A percentile compares a stretch with the other conserved stretches of the same genome.
Evolutionary conservation across 1,140 invertebrate genomes (phyloP).

Genomic region (Tetramorium alpestre): DNA sequence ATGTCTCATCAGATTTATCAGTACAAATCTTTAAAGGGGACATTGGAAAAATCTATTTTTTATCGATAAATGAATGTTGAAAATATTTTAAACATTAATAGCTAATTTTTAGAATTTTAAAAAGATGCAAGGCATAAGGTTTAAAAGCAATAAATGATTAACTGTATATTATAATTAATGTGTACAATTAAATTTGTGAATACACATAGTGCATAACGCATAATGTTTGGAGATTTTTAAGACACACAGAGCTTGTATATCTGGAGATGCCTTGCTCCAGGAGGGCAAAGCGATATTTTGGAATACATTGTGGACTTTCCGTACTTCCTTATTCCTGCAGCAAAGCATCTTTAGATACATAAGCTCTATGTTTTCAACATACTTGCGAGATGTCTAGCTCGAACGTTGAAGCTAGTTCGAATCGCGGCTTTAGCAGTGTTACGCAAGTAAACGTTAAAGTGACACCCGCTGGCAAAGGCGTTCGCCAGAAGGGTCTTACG

Average conservation of each 20-base stretch:
- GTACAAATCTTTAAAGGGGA: neutral
- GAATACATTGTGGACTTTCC: too few relatives aligned
- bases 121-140: neutral
- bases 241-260: too few relatives aligned
- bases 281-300: too few relatives aligned
- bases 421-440: neutral
- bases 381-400: neutral
- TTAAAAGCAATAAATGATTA: neutral
- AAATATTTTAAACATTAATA: neutral
- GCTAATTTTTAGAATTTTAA: neutral
- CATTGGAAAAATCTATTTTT: neutral
- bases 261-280: too few relatives aligned
- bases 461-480: slow-evolving; percentile 59
- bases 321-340: too few relatives aligned
- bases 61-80: neutral
- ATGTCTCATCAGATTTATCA: neutral
- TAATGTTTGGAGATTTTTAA: neutral
- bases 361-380: neutral
- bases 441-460: slow-evolving; percentile 38
- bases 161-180: neutral
- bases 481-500: slow-evolving; percentile 69
- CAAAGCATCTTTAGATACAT: too few relatives aligned
- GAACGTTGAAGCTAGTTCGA: slow-evolving; percentile 25
- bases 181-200: neutral
- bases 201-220: neutral